Percentiles rank a stretch among this genome's conserved stretches.
These are phyloP conservation scores for Trimorus sp. DNA, from an alignment of 2,888 invertebrate genomes.

Conservation along the genomic window DNA sequence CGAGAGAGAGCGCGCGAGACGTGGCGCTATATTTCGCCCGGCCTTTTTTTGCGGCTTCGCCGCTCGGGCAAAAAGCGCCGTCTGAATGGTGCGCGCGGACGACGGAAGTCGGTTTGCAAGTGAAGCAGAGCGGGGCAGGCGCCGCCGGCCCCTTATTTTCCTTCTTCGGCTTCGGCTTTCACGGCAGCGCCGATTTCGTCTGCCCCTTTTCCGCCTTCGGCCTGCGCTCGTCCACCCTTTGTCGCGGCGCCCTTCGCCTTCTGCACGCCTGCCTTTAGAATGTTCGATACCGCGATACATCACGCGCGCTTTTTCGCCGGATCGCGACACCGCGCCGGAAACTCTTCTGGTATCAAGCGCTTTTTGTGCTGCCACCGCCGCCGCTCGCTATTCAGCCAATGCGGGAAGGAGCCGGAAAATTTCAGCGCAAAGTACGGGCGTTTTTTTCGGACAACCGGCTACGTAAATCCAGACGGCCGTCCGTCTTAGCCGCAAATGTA, in stretches of 20 bases:
- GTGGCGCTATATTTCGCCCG: conserved; percentile 67
- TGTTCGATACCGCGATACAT: conserved; percentile 77
- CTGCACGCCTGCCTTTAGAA: conserved; percentile 71
- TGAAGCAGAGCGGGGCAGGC: conserved; percentile 77
- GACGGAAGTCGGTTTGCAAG: conserved; percentile 82
- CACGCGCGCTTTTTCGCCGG: conserved; percentile 72
- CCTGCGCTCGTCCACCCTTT: conserved; percentile 61
- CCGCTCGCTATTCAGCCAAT: conserved; percentile 54
- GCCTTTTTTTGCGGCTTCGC: conserved; percentile 69
- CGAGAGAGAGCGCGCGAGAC: conserved; percentile 35
- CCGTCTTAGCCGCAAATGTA: conserved; percentile 25
- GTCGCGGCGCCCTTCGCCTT: conserved; percentile 59
- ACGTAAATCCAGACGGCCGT: conserved; percentile 56
- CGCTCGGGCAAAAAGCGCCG: conserved; percentile 73
- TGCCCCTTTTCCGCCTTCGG: conserved; percentile 54
- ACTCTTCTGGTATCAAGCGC: conserved; percentile 68
- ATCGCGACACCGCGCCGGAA: conserved; percentile 64
- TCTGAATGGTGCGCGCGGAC: conserved; percentile 80
- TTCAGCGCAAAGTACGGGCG: conserved; percentile 39
- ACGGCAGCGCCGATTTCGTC: conserved; percentile 61
- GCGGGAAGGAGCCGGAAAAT: conserved; percentile 61
- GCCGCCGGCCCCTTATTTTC: conserved; percentile 80
- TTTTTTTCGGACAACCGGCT: conserved; percentile 33
- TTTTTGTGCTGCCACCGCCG: conserved; percentile 36
- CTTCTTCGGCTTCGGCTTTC: conserved; percentile 72